Percentiles rank a stretch among this genome's conserved stretches.
phyloP scores from a whole-genome alignment of 1,140 invertebrate species.

The Probaryconus sp. region DNA sequence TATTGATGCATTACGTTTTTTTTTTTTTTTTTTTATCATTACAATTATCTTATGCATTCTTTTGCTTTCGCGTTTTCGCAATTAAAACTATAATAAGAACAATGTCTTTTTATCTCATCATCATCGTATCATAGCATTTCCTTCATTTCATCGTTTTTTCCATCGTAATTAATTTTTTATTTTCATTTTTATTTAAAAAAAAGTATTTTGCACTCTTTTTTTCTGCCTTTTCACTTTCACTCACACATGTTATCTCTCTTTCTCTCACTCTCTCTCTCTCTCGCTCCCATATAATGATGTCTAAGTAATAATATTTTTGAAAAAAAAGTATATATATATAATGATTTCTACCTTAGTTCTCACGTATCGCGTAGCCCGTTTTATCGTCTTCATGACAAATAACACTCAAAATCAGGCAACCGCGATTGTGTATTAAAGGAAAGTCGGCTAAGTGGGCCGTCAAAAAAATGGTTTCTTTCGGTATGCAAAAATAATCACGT shows the following conservation, averaged over 20 bases:
- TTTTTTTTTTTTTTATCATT: conserved; percentile 17
- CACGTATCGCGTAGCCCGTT: conserved; percentile 65
- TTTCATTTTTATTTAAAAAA: conserved; percentile 35
- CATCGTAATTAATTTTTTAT: conserved; percentile 44
- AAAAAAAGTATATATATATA: conserved; percentile 68
- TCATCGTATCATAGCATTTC: conserved; percentile 46
- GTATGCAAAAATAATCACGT: too few relatives aligned
- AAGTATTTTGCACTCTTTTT: conserved; percentile 10
- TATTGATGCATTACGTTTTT: conserved; percentile 46
- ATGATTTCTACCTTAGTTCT: conserved; percentile 71
- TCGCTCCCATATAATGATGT: conserved; percentile 74
- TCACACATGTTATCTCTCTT: conserved; percentile 34
- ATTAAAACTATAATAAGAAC: conserved; percentile 65
- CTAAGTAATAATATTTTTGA: conserved; percentile 76
- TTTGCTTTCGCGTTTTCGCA: conserved; percentile 33
- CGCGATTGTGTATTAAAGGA: background rate
- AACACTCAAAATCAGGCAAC: background rate
- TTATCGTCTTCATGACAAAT: background rate
- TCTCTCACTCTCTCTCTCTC: too few relatives aligned
- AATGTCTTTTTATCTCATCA: conserved; percentile 58
- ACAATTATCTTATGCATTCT: conserved; percentile 23
- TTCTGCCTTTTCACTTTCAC: conserved; percentile 22
- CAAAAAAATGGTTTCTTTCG: too few relatives aligned
- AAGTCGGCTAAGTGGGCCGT: too few relatives aligned
- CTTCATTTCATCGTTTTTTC: conserved; percentile 37